Conservation (phyloP, 2,113 vertebrate genomes). For the Reinhardtius hippoglossoides region DNA sequence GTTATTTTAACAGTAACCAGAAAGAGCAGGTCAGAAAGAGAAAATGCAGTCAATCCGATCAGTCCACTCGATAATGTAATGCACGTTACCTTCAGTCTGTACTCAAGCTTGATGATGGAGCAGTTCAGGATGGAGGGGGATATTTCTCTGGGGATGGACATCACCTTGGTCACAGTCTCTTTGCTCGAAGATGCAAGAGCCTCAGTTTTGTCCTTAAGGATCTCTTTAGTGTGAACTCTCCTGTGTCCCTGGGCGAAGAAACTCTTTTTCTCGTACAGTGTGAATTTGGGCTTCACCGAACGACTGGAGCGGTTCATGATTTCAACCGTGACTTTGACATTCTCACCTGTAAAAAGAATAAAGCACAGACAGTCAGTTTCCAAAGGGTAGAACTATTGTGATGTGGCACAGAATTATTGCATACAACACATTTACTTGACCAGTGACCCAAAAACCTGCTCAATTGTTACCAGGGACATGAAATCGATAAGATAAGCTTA, state of each 20-base stretch:
- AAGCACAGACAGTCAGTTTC: no score
- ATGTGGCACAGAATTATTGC: no score
- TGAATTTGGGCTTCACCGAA: slow-evolving; percentile 68
- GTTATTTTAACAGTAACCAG: neutral
- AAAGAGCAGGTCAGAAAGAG: neutral
- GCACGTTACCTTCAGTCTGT: slow-evolving; percentile 71
- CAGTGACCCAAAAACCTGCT: no score
- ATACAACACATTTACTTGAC: no score
- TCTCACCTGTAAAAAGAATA: slow-evolving; percentile 51
- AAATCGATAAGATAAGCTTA: no score
- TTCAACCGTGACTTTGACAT: slow-evolving; percentile 36
- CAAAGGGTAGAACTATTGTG: no score
- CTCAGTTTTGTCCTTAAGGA: slow-evolving; percentile 64
- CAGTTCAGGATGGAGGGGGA: slow-evolving; percentile 70
- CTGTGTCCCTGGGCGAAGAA: slow-evolving; percentile 62
- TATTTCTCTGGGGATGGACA: slow-evolving; percentile 60
- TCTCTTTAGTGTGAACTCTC: neutral
- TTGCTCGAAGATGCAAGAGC: slow-evolving; percentile 13
- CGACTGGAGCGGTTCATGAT: slow-evolving; percentile 65
- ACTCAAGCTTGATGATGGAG: slow-evolving; percentile 72
- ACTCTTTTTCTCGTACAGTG: slow-evolving; percentile 64
- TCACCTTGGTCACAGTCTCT: slow-evolving; percentile 43
- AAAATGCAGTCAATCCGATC: neutral
- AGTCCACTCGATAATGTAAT: neutral
- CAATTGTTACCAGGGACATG: no score